Evolutionary conservation across 2,797 vertebrate species (phyloP), one percentile per base, ranked within the genome.

Genomic region (Lepilemur ruficaudatus): DNA sequence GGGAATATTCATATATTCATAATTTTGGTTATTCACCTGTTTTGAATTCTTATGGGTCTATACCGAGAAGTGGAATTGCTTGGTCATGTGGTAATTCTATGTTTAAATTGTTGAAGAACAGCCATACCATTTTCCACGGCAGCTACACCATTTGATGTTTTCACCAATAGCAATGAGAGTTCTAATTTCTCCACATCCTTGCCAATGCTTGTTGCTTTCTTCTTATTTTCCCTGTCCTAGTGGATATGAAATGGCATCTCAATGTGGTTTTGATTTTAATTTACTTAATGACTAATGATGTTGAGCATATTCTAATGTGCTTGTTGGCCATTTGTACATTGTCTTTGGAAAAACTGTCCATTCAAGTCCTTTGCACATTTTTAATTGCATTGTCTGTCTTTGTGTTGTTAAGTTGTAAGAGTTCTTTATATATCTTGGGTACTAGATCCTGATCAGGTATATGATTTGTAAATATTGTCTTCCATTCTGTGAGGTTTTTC

Each of bases 261-360:
- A 22, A 22, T 25, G 30, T 14, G 32, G 41, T 46, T 95, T 93
- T 55, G n/a, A 88, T 41, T 75, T 75, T 61, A 61, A 43, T 52
- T 75, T 73, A 43, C 41, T 10, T 59, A 50, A 30, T 65, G 69
- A 87, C 55, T 35, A 70, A 78, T 52, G 41, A 87, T 22, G 10
- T 18, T 55, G 79, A 91, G 18, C n/a, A 35, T n/a, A 7, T 75
- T 92, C 52, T 65, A 20, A 55, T 46, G n/a, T 43, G 5, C 35
- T 70, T 65, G 1, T 43, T 70, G 89, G 32, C 30, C 30, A 38
- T 84, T 79, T 63, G 22, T n/a, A 20, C 38, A 75, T 59, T 15
- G 50, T 50, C 13, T 90, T 76, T 75, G 30, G 79, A 82, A 82
- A 93, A 73, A 97, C 94, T 22, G 50, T 79, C 43, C 73, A 28